Conservation (phyloP, 2,888 invertebrate genomes). For the Malacosoma neustria region DNA sequence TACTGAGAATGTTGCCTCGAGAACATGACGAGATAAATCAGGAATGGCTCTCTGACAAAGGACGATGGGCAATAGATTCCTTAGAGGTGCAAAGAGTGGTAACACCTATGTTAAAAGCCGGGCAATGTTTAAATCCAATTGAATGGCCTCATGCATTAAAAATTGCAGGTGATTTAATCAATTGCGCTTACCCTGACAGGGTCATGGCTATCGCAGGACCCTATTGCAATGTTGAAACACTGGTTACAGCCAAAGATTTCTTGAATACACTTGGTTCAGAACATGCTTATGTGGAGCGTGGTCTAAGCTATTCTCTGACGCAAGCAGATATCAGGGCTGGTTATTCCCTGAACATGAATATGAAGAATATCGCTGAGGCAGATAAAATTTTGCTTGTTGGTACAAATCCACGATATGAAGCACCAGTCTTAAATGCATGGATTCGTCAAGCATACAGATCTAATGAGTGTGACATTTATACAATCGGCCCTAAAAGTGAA, state of each 20-base stretch:
- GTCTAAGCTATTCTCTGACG: slow-evolving; percentile 25
- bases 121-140: slow-evolving; percentile 82
- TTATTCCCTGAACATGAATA: slow-evolving; percentile 66
- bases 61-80: slow-evolving; percentile 97
- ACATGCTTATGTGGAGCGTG: slow-evolving; percentile 43
- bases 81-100: slow-evolving; percentile 95
- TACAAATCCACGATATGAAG: slow-evolving; percentile 98
- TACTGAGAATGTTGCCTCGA: slow-evolving; percentile 50
- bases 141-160: slow-evolving; percentile 96
- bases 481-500: slow-evolving; percentile 92
- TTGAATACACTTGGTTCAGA: slow-evolving; percentile 50
- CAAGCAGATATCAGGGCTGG: slow-evolving; percentile 40
- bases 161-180: slow-evolving; percentile 77
- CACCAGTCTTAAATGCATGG: slow-evolving; percentile 95
- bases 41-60: slow-evolving; percentile 99
- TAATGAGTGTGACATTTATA: slow-evolving; percentile 89
- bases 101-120: slow-evolving; percentile 89
- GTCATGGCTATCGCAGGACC: slow-evolving; percentile 54
- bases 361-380: slow-evolving; percentile 83
- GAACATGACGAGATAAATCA: slow-evolving; percentile 82
- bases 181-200: slow-evolving; percentile 73
- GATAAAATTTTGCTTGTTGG: slow-evolving; percentile 95
- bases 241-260: slow-evolving; percentile 54
- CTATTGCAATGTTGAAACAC: slow-evolving; percentile 50
- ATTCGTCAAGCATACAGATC: slow-evolving; percentile 93